Base-by-base conservation (phyloP, 2,797 vertebrate genomes). In the Scleropages formosus region DNA sequence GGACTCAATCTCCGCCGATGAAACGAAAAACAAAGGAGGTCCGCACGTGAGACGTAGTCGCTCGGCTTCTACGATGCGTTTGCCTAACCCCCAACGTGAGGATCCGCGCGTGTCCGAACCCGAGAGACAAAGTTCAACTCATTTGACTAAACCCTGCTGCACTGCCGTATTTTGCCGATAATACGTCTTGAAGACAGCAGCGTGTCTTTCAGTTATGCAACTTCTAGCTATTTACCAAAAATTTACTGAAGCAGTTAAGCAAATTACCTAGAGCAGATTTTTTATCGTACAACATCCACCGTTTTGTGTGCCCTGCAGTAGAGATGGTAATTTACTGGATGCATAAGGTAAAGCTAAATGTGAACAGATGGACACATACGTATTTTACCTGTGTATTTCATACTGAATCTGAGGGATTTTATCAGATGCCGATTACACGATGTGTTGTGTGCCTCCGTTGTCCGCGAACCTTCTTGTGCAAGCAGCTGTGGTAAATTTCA, bases 361-460 rank as follows among this genome's bases (percentile, higher is more conserved):
- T 58, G 56, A 31, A 31, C 31, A 8, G 22, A 71, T 49, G 24
- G 7, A 24, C 39, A 39, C 39, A 39, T 60, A 59, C 10, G 16
- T 49, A n/a, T 69, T 69, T 62, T 69, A 58, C 65, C 11, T 69
- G 6, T 70, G 68, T 63, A 74, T 13, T 61, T 62, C 20, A 20
- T 26, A n/a, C n/a, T n/a, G n/a, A n/a, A 53, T 60, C 39, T 20
- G 46, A 68, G 46, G 8, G 61, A 56, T 39, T 39, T 72, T 62
- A 51, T 24, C 62, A 31, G 22, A 10, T 64, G 74, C 13, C 39
- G 39, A 39, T 51, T 13, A 26, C n/a, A n/a, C 39, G 20, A 47
- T 39, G 39, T 56, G 60, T 72, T 27, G 16, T 20, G 44, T 71
- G 13, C 27, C 58, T 68, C 31, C 31, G 39, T 39, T 72, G 61